Base-by-base conservation (phyloP, 2,888 invertebrate species). In the Coenonympha glycerion region DNA sequence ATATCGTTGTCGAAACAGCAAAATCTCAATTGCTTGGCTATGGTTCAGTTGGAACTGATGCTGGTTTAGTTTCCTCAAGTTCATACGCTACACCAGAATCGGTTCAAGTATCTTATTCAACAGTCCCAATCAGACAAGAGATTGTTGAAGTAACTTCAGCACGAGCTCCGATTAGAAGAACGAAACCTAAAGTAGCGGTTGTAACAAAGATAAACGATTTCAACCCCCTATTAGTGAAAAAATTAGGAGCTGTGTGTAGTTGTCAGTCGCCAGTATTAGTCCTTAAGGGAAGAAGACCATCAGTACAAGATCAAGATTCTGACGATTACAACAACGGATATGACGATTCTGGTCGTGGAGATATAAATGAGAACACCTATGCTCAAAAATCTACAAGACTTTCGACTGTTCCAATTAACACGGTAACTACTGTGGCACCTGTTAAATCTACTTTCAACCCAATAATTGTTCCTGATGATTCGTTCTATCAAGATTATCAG, bases 201-300 rank as follows among this genome's bases (percentile, higher is more conserved):
- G 90, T 92, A 2, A 90, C 92, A 0, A 91, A 92, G 70, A 88
- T 91, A 55, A 92, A 92, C 60, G 92, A 92, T 60, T 90, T 91
- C 59, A 92, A 92, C 71, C 92, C 93, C 0, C 75, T 93, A 6
- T 80, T 93, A 13, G 88, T 92, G 0, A 89, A 91, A 31, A 93
- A 93, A 77, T 76, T 93, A 8, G 92, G 92, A 2, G 92, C 92
- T 3, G 92, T 92, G 46, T 93, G 93, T 60, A 92, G 92, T 47
- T 93, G 93, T 65, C 88, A 88, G 57, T 90, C 90, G 1, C 90
- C 90, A 39, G 77, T 88, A 1, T 60, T 90, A 26, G 77, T 82
- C 18, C 71, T 90, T 0, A 84, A 88, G 63, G 89, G 88, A 61
- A 83, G 63, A 54, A 77, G 80, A 60, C 85, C 85, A 3, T 75